phyloP scores from a whole-genome alignment of 1,140 invertebrate species.

The Drosophila jambulina region DNA sequence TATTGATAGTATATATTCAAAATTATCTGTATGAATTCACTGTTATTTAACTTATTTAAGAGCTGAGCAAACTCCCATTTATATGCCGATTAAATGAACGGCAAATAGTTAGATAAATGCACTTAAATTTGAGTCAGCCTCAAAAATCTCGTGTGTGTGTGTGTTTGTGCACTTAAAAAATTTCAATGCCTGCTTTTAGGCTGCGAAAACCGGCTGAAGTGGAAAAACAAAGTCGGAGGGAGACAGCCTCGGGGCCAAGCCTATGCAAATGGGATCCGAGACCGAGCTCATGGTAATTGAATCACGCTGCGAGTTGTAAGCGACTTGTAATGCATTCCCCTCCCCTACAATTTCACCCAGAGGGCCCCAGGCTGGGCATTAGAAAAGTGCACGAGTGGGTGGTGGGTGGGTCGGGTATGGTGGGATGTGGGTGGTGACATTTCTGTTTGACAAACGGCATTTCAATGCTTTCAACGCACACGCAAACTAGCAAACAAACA shows the following conservation, averaged over 20 bases:
- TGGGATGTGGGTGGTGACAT: constrained; percentile 2
- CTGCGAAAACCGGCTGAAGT: constrained; percentile 41
- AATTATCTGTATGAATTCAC: not conserved
- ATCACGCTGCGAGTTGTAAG: constrained; percentile 78
- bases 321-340: constrained; percentile 70
- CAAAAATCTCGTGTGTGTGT: constrained; percentile 12
- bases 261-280: constrained; percentile 71
- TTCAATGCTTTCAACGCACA: constrained; percentile 79
- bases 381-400: constrained; percentile 71
- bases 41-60: constrained; percentile 11
- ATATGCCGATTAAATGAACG: constrained; percentile 2
- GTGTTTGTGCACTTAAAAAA: constrained; percentile 27
- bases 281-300: constrained; percentile 75
- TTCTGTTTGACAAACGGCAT: constrained; percentile 72
- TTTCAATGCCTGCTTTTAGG: constrained; percentile 41
- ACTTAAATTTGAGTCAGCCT: constrained; percentile 25
- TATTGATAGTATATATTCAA: not conserved
- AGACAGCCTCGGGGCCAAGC: constrained; percentile 41
- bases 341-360: not conserved
- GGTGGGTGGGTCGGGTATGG: not conserved
- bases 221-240: constrained; percentile 14
- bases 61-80: constrained; percentile 15
- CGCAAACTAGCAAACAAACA: constrained; percentile 58
- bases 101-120: constrained; percentile 46
- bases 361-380: constrained; percentile 53